Percentiles rank a stretch among this genome's conserved stretches.
Conservation (phyloP, 2,113 vertebrate genomes). For the Athene cunicularia region DNA sequence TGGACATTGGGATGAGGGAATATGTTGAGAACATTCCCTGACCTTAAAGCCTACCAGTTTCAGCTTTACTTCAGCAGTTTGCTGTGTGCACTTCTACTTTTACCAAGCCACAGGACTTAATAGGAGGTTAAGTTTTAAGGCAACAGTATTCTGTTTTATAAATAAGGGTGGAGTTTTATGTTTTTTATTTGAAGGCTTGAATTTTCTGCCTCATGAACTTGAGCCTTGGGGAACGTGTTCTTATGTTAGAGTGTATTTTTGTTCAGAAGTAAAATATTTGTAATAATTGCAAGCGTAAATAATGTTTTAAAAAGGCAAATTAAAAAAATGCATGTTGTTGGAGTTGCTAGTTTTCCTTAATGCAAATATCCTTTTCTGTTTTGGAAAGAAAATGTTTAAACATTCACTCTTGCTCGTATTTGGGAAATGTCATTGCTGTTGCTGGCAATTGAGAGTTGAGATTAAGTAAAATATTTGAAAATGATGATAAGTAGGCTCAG, state of each 20-base stretch:
- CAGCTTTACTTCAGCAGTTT: not conserved
- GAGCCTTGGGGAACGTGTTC: not conserved
- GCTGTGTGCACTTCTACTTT: not conserved
- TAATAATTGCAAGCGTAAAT: not conserved
- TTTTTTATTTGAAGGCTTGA: not conserved
- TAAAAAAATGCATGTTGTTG: not conserved
- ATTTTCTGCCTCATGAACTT: not conserved
- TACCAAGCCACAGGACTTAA: not conserved
- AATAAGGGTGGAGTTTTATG: not conserved
- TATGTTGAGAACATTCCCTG: not conserved
- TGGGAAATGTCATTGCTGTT: not conserved
- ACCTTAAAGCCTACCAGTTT: not conserved
- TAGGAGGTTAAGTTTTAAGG: not conserved
- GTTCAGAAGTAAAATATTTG: not conserved
- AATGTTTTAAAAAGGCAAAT: not conserved
- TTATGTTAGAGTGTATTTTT: not conserved
- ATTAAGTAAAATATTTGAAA: not conserved
- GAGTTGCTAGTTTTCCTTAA: not conserved
- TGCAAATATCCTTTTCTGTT: not conserved
- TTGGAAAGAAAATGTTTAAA: not conserved
- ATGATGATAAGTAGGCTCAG: not conserved
- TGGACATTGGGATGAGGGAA: not conserved
- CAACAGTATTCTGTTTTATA: not conserved
- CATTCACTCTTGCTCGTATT: not conserved
- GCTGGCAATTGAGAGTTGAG: not conserved